Percentiles rank a stretch among this genome's conserved stretches.
Conservation (phyloP, 2,113 vertebrate species). For the Syngnathus scovelli region DNA sequence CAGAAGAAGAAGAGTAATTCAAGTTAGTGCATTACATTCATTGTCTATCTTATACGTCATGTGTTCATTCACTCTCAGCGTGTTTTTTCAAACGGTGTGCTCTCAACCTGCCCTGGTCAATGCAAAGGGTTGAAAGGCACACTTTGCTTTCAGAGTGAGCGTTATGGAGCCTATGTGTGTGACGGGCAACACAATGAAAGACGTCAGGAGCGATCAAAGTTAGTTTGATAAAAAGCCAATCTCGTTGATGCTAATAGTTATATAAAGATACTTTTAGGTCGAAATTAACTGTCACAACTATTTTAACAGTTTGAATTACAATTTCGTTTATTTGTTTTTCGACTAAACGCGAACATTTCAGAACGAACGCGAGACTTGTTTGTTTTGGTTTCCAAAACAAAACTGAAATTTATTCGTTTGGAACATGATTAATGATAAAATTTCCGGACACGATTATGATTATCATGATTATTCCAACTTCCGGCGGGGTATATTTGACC, state of each 20-base stretch:
- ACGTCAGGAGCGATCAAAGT: conserved; percentile 5
- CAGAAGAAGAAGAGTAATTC: too few relatives aligned
- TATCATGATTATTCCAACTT: not conserved
- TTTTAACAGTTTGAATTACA: too few relatives aligned
- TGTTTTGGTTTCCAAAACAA: too few relatives aligned
- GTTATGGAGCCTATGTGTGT: conserved; percentile 11
- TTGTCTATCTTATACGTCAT: too few relatives aligned
- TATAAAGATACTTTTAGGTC: too few relatives aligned
- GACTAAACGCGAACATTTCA: not conserved
- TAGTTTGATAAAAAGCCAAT: not conserved
- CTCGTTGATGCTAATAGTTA: too few relatives aligned
- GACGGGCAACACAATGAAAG: conserved; percentile 9
- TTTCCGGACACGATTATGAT: not conserved
- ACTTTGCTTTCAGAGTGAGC: conserved; percentile 59
- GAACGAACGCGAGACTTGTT: too few relatives aligned
- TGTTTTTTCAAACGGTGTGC: conserved; percentile 59
- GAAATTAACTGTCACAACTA: too few relatives aligned
- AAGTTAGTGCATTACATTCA: too few relatives aligned
- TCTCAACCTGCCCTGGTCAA: conserved; percentile 63
- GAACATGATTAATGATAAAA: too few relatives aligned
- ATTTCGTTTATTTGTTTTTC: not conserved
- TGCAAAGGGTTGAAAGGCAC: conserved; percentile 69
- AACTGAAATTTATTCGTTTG: too few relatives aligned
- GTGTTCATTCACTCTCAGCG: too few relatives aligned
- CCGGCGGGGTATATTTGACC: conserved; percentile 26